Base-by-base conservation (phyloP, 2,113 vertebrate species). In the Alouatta palliata region DNA sequence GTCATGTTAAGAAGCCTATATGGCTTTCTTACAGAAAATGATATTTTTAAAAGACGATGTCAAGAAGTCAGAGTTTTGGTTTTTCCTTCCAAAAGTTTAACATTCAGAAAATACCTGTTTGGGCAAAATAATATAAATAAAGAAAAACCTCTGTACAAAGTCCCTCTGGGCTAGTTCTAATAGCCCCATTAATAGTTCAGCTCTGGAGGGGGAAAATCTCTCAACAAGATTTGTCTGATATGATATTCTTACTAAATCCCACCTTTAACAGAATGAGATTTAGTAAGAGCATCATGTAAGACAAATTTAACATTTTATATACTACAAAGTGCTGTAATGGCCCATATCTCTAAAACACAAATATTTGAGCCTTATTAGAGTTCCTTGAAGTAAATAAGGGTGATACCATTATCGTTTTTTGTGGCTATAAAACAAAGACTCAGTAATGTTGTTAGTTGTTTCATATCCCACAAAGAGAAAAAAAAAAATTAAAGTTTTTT, bases 361-460 rank as follows among this genome's bases (percentile, higher is more conserved):
- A 52, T 61, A 47, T 23, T 35, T 37, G n/a, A 85, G 47, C 1
- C 7, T 83, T 80, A 64, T 17, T 30, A 82, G 14, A 6, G 30
- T 61, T 56, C 14, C 16, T 23, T 77, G 61, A 94, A 3, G 20
- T 5, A 52, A 3, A 43, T 4, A 47, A 30, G 32, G 3, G 6
- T 86, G 27, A 11, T 47, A 40, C 64, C 11, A n/a, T 52, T 73
- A 85, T 37, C 7, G 40, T 89, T 93, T 80, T 83, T 17, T 20
- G 1, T 3, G 23, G 49, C 43, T 14, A 82, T 3, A 47, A 95
- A 82, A 76, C 49, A 91, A 47, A 80, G 20, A 85, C 10, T 68
- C 30, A 71, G 83, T 13, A 80, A 94, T 80, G 93, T 35, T 54
- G 21, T 86, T 91, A 94, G 20, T 77, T 88, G 35, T 84, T 90